Conservation (phyloP, 1,140 invertebrate species). For the Sarcophaga peregrina region DNA sequence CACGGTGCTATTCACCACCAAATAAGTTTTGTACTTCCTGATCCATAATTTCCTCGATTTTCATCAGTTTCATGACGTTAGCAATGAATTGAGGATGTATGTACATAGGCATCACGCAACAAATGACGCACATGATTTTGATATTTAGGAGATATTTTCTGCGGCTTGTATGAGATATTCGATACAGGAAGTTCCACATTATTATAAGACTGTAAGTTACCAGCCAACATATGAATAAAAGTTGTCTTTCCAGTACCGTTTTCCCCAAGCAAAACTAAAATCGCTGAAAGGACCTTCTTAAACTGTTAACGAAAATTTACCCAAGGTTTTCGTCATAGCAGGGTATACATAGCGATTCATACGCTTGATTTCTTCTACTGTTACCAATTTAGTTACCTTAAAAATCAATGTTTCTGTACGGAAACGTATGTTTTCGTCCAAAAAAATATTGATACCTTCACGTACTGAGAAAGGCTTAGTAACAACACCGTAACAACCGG, state of each 20-base stretch:
- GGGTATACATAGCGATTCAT: conserved; percentile 98
- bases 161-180: conserved; percentile 99
- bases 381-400: conserved; percentile 95
- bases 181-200: conserved; percentile 85
- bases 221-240: conserved; percentile 98
- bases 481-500: conserved; percentile 98
- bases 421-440: conserved; percentile 99
- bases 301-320: conserved; percentile 85
- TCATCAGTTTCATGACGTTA: conserved; percentile 99
- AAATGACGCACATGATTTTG: conserved; percentile 92
- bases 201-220: conserved; percentile 91
- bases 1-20: conserved; percentile 98
- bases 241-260: conserved; percentile 99
- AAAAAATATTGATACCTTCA: conserved; percentile 99
- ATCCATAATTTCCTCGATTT: conserved; percentile 98
- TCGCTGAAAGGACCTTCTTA: conserved; percentile 96
- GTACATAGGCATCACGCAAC: conserved; percentile 95
- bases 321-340: conserved; percentile 85
- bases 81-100: conserved; percentile 97
- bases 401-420: conserved; percentile 96
- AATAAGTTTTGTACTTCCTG: conserved; percentile 99
- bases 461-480: conserved; percentile 99
- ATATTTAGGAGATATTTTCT: conserved; percentile 99
- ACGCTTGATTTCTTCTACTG: conserved; percentile 94
- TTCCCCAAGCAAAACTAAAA: conserved; percentile 95